Conservation (phyloP, 2,797 vertebrate species). For the Salmo trutta region DNA sequence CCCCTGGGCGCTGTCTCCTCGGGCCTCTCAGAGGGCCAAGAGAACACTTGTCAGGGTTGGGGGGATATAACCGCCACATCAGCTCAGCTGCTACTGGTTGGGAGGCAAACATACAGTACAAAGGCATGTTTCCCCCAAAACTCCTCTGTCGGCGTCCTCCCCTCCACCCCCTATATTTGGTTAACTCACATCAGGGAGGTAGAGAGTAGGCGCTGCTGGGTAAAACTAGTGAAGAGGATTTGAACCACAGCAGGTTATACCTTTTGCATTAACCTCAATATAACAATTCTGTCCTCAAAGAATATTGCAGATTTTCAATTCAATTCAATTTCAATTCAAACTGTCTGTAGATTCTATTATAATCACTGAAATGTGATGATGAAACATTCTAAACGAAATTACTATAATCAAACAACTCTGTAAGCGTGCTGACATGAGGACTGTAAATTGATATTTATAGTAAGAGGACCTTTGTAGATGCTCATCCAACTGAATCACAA, state of each 20-base stretch:
- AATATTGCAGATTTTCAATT: neutral
- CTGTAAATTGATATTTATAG: too few species aligned
- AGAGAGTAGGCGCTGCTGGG: neutral
- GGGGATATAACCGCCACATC: conserved; percentile 4
- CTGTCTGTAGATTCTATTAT: too few species aligned
- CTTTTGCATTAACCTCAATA: neutral
- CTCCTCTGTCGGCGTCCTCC: conserved; percentile 3
- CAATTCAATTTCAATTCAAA: too few species aligned
- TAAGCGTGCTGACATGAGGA: too few species aligned
- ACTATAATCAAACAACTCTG: too few species aligned
- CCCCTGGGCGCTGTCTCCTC: conserved; percentile 21
- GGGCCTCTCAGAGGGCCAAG: neutral
- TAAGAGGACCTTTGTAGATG: neutral
- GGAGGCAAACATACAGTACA: conserved; percentile 5
- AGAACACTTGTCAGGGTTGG: conserved; percentile 63
- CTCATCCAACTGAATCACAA: neutral
- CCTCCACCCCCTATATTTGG: neutral
- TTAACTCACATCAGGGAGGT: neutral
- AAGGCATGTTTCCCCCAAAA: neutral
- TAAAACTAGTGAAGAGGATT: neutral
- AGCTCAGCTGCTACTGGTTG: conserved; percentile 22
- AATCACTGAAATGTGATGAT: conserved; percentile 1
- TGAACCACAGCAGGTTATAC: neutral
- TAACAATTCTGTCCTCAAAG: neutral
- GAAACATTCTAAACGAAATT: neutral